A percentile compares a stretch with the other conserved stretches of the same genome.
Evolutionary conservation across 2,113 vertebrate genomes (phyloP).

Genomic region (Microtus oregoni): DNA sequence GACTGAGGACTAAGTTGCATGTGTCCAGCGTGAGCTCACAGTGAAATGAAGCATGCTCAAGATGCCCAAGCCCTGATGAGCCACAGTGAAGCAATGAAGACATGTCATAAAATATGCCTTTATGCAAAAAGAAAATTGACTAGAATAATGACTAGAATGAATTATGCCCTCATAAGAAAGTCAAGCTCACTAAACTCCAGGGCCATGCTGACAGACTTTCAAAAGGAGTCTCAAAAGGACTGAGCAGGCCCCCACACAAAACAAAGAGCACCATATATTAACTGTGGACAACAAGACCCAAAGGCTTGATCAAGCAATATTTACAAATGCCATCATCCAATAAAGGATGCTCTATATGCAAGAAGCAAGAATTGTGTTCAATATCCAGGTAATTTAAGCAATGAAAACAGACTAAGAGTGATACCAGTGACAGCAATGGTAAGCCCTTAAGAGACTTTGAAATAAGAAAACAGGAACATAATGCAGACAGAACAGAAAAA

Average conservation of each 20-base stretch:
- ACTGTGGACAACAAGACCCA: not conserved
- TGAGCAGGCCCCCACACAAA: not conserved
- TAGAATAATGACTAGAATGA: not conserved
- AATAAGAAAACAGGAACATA: not conserved
- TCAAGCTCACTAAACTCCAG: not conserved
- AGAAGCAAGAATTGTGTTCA: not conserved
- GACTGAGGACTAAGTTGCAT: not conserved
- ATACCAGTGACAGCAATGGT: not conserved
- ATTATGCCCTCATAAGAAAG: not conserved
- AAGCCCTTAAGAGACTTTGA: not conserved
- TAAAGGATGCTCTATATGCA: not conserved
- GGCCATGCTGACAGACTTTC: not conserved
- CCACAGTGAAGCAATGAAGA: not conserved
- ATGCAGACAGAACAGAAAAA: not conserved
- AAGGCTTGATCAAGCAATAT: not conserved
- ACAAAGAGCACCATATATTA: not conserved
- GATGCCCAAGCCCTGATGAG: too few species aligned
- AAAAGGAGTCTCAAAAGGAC: not conserved
- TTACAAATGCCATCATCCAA: not conserved
- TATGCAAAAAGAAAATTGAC: not conserved
- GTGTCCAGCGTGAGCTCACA: not conserved
- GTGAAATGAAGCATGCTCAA: not conserved
- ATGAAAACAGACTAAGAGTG: not conserved
- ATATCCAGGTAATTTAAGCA: not conserved
- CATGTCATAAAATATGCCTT: not conserved